Evolutionary conservation across 2,888 invertebrate species (phyloP).

Genomic region (Pterostichus niger): DNA sequence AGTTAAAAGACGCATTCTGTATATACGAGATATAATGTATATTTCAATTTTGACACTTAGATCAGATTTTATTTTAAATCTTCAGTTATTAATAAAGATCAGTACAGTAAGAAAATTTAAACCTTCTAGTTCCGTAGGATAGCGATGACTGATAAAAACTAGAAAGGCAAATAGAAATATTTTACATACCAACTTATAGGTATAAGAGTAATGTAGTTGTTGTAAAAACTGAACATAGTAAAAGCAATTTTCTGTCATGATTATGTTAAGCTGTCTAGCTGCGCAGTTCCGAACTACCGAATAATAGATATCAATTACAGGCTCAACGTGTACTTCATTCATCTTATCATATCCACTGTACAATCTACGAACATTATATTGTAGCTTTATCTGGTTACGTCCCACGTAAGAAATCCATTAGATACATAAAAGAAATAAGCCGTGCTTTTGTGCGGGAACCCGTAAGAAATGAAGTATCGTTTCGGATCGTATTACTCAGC

Average conservation of each 20-base stretch:
- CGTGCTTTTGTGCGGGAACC: slow-evolving; percentile 51
- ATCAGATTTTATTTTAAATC: too few species aligned
- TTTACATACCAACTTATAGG: too few species aligned
- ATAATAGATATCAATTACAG: slow-evolving; percentile 58
- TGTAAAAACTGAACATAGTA: not conserved
- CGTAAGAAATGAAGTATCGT: slow-evolving; percentile 53
- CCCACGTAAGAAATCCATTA: slow-evolving; percentile 62
- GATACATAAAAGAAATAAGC: slow-evolving; percentile 62
- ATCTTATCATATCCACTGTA: slow-evolving; percentile 47
- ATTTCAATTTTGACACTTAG: too few species aligned
- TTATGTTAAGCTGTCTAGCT: slow-evolving; percentile 18
- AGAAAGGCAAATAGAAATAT: too few species aligned
- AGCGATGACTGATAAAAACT: too few species aligned
- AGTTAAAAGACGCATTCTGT: too few species aligned
- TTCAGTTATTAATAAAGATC: too few species aligned
- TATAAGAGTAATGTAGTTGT: too few species aligned
- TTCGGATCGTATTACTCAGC: slow-evolving; percentile 36
- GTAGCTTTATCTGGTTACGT: slow-evolving; percentile 57
- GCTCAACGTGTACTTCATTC: slow-evolving; percentile 56
- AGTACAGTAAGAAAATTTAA: too few species aligned
- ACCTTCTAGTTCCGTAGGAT: too few species aligned
- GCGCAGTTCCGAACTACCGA: slow-evolving; percentile 19
- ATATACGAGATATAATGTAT: too few species aligned
- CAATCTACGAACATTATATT: slow-evolving; percentile 50
- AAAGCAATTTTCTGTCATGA: slow-evolving; percentile 36